These are phyloP conservation scores for Cacatua alba DNA, from an alignment of 2,113 vertebrate genomes.

Conservation along the genomic window DNA sequence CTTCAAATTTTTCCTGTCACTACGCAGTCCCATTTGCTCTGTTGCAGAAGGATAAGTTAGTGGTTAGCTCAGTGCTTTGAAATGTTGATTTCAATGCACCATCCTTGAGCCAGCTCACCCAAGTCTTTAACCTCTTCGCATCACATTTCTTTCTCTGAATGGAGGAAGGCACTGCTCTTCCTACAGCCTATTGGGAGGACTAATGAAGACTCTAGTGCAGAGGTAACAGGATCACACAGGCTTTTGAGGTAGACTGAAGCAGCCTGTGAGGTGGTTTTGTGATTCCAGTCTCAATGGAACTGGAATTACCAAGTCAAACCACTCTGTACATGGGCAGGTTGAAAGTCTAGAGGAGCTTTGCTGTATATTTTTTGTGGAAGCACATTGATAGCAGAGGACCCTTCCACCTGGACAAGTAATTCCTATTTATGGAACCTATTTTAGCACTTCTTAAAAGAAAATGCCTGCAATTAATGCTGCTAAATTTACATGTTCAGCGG, in stretches of 20 bases:
- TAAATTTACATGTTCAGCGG: not conserved
- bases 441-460: not conserved
- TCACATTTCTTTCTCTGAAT: not conserved
- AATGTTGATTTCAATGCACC: rapidly evolving
- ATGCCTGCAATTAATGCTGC: not conserved
- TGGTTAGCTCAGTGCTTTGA: not conserved
- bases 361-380: not conserved
- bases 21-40: rapidly evolving
- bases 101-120: not conserved
- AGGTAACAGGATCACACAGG: not conserved
- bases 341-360: not conserved
- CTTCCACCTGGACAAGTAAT: not conserved
- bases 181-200: not conserved
- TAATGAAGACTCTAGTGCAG: not conserved
- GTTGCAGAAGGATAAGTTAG: not conserved
- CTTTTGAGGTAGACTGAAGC: not conserved
- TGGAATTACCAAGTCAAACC: not conserved
- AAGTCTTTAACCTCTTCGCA: not conserved
- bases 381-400: not conserved
- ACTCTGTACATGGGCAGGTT: not conserved
- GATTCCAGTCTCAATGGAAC: rapidly evolving
- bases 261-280: not conserved
- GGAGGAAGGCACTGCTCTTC: not conserved
- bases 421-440: conserved; percentile 29
- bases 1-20: not conserved